A percentile compares a stretch with the other conserved stretches of the same genome.
Conservation (phyloP, 2,888 invertebrate genomes). For the Lithophane ornitopus region DNA sequence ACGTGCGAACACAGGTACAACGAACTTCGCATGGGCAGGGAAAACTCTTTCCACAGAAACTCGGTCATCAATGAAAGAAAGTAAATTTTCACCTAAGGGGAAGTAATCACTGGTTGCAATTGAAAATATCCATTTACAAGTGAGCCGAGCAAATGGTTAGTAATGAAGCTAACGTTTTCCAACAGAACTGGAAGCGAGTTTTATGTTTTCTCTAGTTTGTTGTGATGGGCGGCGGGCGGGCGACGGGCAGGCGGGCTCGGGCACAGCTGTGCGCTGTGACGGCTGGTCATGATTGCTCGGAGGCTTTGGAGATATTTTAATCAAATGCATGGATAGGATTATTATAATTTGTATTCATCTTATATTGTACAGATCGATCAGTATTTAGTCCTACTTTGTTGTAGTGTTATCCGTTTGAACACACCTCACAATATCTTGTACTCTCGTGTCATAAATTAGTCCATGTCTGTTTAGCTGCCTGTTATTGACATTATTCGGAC, state of each 20-base stretch:
- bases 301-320: constrained; percentile 45
- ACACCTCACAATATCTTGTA: neutral
- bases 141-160: constrained; percentile 68
- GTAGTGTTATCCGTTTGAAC: neutral
- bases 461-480: neutral
- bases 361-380: constrained; percentile 4
- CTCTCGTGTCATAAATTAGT: constrained; percentile 19
- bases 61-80: constrained; percentile 77
- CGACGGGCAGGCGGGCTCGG: constrained; percentile 28
- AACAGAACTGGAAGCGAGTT: constrained; percentile 69
- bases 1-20: constrained; percentile 25
- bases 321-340: constrained; percentile 34
- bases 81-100: constrained; percentile 79
- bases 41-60: constrained; percentile 68
- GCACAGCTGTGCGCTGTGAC: constrained; percentile 48
- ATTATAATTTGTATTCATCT: constrained; percentile 36
- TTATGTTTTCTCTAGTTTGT: constrained; percentile 70
- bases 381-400: neutral
- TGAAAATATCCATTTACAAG: constrained; percentile 79
- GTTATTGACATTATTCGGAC: constrained; percentile 12
- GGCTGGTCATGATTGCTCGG: constrained; percentile 46
- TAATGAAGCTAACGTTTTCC: constrained; percentile 75
- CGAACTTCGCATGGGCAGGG: constrained; percentile 42
- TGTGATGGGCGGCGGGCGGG: constrained; percentile 54
- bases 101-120: constrained; percentile 79